These are phyloP conservation scores for Xenopus petersii DNA, from an alignment of 2,797 vertebrate species.

Conservation along the genomic window DNA sequence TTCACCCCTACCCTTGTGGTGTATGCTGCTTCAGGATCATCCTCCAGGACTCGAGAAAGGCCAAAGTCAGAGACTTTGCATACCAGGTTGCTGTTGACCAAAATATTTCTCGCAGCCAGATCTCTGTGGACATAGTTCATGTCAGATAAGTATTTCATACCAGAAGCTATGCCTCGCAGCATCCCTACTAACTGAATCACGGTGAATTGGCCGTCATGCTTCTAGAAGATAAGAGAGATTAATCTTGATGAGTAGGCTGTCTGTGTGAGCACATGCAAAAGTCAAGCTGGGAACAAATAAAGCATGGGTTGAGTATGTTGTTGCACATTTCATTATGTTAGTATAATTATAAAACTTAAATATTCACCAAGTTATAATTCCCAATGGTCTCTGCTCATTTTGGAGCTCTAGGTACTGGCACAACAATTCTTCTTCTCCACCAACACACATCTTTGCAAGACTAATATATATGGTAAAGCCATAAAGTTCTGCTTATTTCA, in stretches of 20 bases:
- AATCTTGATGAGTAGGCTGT: background rate
- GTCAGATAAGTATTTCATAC: slow-evolving; percentile 94
- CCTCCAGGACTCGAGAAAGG: slow-evolving; percentile 60
- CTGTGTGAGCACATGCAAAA: background rate
- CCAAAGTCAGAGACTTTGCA: slow-evolving; percentile 84
- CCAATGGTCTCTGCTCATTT: too few species aligned
- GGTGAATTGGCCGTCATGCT: slow-evolving; percentile 94
- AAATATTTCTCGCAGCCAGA: slow-evolving; percentile 77
- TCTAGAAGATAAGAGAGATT: slow-evolving; percentile 59
- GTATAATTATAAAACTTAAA: too few species aligned
- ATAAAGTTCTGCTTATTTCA: too few species aligned
- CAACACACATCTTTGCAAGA: too few species aligned
- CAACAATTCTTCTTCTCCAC: too few species aligned
- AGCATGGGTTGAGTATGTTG: too few species aligned
- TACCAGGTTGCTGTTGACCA: slow-evolving; percentile 82
- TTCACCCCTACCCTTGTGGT: slow-evolving; percentile 59
- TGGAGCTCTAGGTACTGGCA: too few species aligned
- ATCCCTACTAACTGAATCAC: slow-evolving; percentile 94
- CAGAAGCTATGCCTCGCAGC: slow-evolving; percentile 90
- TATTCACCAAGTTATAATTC: too few species aligned
- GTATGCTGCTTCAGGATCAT: slow-evolving; percentile 40
- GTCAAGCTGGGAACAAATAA: background rate
- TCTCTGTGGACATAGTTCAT: slow-evolving; percentile 90
- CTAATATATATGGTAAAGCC: too few species aligned
- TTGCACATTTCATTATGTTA: too few species aligned